phyloP scores from a whole-genome alignment of 2,797 vertebrate genomes.

The Amblyopsis hoosieri region DNA sequence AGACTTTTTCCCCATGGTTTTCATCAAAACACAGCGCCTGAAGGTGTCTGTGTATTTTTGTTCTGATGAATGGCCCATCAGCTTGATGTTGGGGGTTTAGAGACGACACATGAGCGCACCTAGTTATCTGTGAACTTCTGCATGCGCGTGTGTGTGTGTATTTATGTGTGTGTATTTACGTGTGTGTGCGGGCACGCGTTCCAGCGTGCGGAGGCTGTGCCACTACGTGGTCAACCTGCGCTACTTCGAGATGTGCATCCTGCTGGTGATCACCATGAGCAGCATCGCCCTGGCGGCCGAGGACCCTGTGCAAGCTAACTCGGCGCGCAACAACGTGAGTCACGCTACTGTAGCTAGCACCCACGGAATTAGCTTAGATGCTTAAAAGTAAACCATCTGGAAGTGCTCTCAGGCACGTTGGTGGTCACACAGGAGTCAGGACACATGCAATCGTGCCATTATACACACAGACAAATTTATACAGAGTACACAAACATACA shows the following conservation, averaged over 20 bases:
- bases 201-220: conserved; percentile 90
- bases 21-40: too few relatives aligned
- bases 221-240: conserved; percentile 95
- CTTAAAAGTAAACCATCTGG: conserved; percentile 27
- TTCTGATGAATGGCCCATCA: too few relatives aligned
- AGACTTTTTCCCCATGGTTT: too few relatives aligned
- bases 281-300: conserved; percentile 96
- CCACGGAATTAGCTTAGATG: not conserved
- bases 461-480: conserved; percentile 14
- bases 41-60: too few relatives aligned
- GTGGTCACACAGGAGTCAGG: not conserved
- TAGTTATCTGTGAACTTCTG: conserved; percentile 7
- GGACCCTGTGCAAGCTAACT: conserved; percentile 88
- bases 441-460: not conserved
- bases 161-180: conserved; percentile 12
- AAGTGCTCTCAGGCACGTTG: conserved; percentile 9
- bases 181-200: conserved; percentile 30
- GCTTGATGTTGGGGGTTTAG: not conserved
- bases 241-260: conserved; percentile 98
- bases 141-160: conserved; percentile 3
- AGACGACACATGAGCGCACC: conserved; percentile 14
- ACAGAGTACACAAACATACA: not conserved
- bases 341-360: conserved; percentile 12
- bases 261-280: conserved; percentile 95
- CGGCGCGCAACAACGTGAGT: conserved; percentile 91